Conservation (phyloP, 2,113 vertebrate genomes). For the Mobula hypostoma region DNA sequence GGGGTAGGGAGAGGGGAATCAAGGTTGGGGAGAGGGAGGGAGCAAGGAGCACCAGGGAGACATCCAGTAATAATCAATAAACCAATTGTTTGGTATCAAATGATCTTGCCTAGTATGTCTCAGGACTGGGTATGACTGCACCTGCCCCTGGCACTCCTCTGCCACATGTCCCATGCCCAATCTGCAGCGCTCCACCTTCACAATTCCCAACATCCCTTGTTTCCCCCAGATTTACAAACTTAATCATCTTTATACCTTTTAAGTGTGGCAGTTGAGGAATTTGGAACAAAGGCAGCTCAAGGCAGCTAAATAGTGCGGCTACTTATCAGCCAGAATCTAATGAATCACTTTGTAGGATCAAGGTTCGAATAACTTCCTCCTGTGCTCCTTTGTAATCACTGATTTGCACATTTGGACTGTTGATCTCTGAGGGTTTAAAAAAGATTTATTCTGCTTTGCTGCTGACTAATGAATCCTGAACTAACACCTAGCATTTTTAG, state of each 20-base stretch:
- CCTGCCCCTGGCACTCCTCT: too few relatives aligned
- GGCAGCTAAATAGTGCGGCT: not conserved
- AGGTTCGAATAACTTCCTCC: not conserved
- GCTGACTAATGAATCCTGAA: not conserved
- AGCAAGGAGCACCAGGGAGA: too few relatives aligned
- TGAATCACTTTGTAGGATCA: not conserved
- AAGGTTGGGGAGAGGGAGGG: too few relatives aligned
- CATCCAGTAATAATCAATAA: too few relatives aligned
- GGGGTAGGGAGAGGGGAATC: too few relatives aligned
- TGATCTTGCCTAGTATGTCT: too few relatives aligned
- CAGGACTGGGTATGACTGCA: too few relatives aligned
- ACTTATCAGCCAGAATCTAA: not conserved
- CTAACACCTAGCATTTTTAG: not conserved
- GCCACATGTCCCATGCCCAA: too few relatives aligned
- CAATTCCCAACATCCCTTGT: too few relatives aligned
- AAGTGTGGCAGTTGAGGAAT: not conserved
- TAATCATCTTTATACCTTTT: not conserved
- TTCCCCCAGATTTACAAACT: too few relatives aligned
- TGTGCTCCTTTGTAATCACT: not conserved
- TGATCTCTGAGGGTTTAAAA: not conserved
- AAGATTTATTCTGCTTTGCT: not conserved
- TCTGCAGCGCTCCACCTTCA: too few relatives aligned
- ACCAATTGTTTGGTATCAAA: too few relatives aligned
- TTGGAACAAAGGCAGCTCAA: not conserved
- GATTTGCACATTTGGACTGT: not conserved